phyloP scores from a whole-genome alignment of 2,113 vertebrate species.

The Shinisaurus crocodilurus region DNA sequence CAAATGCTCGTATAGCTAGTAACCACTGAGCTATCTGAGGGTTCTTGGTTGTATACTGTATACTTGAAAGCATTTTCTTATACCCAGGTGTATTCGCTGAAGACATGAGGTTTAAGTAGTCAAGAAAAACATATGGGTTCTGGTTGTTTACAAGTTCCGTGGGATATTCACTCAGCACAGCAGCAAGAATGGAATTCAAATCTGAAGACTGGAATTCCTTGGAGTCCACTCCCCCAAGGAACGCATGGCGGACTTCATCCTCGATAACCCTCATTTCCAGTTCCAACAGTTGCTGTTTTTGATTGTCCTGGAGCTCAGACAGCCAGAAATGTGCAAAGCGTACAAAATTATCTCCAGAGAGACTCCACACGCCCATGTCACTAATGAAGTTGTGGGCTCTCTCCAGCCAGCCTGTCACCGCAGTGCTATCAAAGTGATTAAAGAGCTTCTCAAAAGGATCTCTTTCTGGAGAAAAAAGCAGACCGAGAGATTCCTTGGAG shows the following conservation, averaged over 20 bases:
- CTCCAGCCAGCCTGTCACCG: slow-evolving; percentile 36
- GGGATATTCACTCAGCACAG: not conserved
- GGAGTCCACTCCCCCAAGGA: slow-evolving; percentile 11
- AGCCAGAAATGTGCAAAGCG: slow-evolving; percentile 66
- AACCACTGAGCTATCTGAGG: slow-evolving; percentile 49
- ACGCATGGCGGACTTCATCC: slow-evolving; percentile 26
- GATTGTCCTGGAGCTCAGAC: slow-evolving; percentile 27
- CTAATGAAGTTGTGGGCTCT: slow-evolving; percentile 21
- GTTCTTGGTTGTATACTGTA: slow-evolving; percentile 34
- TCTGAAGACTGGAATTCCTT: slow-evolving; percentile 6
- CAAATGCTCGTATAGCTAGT: slow-evolving; percentile 54
- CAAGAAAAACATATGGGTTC: slow-evolving; percentile 13
- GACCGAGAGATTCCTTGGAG: slow-evolving; percentile 42
- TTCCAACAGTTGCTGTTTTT: slow-evolving; percentile 42
- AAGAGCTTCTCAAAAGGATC: slow-evolving; percentile 8
- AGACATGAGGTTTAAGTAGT: slow-evolving; percentile 45
- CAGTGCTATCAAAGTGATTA: not conserved
- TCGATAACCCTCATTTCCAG: slow-evolving; percentile 38
- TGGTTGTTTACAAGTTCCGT: slow-evolving; percentile 24
- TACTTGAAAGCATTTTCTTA: slow-evolving; percentile 49
- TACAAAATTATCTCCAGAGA: slow-evolving; percentile 33
- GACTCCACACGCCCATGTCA: slow-evolving; percentile 16
- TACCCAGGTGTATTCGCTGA: slow-evolving; percentile 49
- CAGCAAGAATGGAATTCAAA: not conserved
- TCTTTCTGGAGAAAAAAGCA: slow-evolving; percentile 32